A percentile compares a stretch with the other conserved stretches of the same genome.
phyloP scores from a whole-genome alignment of 2,113 vertebrate genomes.

The Scopus umbretta region DNA sequence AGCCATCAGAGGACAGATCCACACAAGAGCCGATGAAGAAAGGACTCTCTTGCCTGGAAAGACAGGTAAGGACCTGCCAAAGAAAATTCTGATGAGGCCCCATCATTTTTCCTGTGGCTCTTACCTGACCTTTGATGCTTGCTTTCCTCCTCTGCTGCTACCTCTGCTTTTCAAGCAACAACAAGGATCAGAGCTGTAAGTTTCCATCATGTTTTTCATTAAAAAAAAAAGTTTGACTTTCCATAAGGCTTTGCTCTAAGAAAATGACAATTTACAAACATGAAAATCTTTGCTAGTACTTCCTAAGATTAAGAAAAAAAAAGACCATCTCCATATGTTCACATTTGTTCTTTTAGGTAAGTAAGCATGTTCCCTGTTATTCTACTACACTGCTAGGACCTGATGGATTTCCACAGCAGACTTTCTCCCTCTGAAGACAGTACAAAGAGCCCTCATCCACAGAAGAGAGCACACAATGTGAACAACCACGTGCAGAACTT shows the following conservation, averaged over 20 bases:
- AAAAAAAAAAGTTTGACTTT: not conserved
- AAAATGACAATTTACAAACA: constrained; percentile 55
- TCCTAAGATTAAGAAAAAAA: not conserved
- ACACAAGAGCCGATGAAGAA: not conserved
- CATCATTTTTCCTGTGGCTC: not conserved
- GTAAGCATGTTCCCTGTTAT: constrained; percentile 28
- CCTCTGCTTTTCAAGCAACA: constrained; percentile 11
- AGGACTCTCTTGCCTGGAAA: not conserved
- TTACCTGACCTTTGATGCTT: not conserved
- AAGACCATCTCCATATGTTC: not conserved
- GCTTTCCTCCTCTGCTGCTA: not conserved
- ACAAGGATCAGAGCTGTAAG: constrained; percentile 14
- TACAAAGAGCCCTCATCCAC: not conserved
- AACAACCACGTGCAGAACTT: not conserved
- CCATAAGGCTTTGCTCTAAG: constrained; percentile 46
- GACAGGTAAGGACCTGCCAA: not conserved
- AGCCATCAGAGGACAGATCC: not conserved
- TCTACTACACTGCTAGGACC: constrained; percentile 27
- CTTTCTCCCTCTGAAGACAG: not conserved
- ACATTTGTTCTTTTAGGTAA: constrained; percentile 55
- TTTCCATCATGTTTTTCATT: constrained; percentile 10
- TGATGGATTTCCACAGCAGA: constrained; percentile 1
- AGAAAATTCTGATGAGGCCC: not conserved
- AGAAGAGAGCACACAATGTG: not conserved
- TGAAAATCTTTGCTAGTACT: constrained; percentile 34